phyloP scores from a whole-genome alignment of 1,140 invertebrate genomes.

The Hylyphantes graminicola region DNA sequence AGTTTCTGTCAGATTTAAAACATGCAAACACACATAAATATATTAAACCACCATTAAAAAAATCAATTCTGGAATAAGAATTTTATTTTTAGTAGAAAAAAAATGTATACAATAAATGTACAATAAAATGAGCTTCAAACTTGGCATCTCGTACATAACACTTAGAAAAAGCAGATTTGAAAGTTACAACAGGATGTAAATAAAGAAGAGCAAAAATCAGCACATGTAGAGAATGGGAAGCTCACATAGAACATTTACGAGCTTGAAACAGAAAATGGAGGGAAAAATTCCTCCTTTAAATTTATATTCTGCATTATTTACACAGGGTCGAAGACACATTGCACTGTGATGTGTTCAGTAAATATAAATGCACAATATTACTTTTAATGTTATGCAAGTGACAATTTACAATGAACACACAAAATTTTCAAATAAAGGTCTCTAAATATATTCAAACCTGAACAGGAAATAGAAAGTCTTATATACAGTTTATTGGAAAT shows the following conservation, averaged over 20 bases:
- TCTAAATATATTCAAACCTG: slow-evolving; percentile 45
- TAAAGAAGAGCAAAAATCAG: slow-evolving; percentile 25
- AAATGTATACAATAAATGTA: slow-evolving; percentile 60
- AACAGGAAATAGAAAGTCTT: neutral
- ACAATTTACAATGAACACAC: slow-evolving; percentile 57
- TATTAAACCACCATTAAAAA: neutral
- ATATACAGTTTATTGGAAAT: slow-evolving; percentile 47
- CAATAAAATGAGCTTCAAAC: slow-evolving; percentile 60
- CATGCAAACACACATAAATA: neutral
- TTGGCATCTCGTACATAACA: slow-evolving; percentile 42
- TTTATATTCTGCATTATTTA: slow-evolving; percentile 5
- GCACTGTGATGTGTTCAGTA: slow-evolving; percentile 50
- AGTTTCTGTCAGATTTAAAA: too few relatives aligned
- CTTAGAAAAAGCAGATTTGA: slow-evolving; percentile 16
- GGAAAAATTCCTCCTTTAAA: neutral
- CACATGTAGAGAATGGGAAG: slow-evolving; percentile 35
- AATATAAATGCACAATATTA: slow-evolving; percentile 50
- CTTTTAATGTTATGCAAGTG: slow-evolving; percentile 37
- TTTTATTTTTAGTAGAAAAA: slow-evolving; percentile 58
- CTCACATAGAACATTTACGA: slow-evolving; percentile 14
- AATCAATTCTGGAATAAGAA: slow-evolving; percentile 18
- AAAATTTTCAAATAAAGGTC: slow-evolving; percentile 27
- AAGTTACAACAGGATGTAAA: slow-evolving; percentile 38
- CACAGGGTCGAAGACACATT: slow-evolving; percentile 36
- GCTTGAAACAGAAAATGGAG: slow-evolving; percentile 4